A percentile compares a stretch with the other conserved stretches of the same genome.
Evolutionary conservation across 2,888 invertebrate species (phyloP).

Genomic region (Ormyrus thymus): DNA sequence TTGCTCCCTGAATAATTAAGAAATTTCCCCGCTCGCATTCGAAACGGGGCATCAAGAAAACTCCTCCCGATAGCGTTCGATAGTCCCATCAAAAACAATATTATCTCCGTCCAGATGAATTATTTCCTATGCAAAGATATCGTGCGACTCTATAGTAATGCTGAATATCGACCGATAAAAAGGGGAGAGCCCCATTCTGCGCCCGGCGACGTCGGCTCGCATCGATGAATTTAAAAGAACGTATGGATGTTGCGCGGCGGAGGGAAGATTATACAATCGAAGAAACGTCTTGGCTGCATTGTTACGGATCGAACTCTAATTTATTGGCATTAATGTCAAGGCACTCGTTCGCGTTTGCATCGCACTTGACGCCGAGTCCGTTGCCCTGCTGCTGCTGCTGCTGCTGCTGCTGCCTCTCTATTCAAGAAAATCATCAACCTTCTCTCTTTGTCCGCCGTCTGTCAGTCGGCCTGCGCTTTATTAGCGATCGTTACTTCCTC

Average conservation of each 20-base stretch:
- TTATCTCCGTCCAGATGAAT: neutral
- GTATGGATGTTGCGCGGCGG: neutral
- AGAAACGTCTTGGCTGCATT: neutral
- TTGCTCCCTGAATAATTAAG: too few relatives aligned
- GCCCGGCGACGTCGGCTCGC: neutral
- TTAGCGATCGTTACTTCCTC: neutral
- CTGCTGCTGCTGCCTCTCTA: neutral
- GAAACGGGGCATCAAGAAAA: too few relatives aligned
- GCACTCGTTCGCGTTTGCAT: neutral
- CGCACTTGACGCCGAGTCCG: neutral
- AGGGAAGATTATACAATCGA: constrained; percentile 21
- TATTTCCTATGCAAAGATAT: constrained; percentile 25
- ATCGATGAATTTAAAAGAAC: constrained; percentile 30
- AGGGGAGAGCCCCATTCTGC: neutral
- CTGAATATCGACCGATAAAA: constrained; percentile 11
- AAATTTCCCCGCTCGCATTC: too few relatives aligned
- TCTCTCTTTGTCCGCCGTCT: constrained; percentile 3
- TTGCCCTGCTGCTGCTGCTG: too few relatives aligned
- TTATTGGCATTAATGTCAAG: constrained; percentile 41
- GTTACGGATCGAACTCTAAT: constrained; percentile 14
- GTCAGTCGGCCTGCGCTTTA: too few relatives aligned
- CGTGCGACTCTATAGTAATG: neutral
- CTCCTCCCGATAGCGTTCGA: too few relatives aligned
- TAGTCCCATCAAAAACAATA: neutral
- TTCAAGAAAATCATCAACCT: neutral